Base-by-base conservation (phyloP, 2,888 invertebrate genomes). In the Dryobota labecula region DNA sequence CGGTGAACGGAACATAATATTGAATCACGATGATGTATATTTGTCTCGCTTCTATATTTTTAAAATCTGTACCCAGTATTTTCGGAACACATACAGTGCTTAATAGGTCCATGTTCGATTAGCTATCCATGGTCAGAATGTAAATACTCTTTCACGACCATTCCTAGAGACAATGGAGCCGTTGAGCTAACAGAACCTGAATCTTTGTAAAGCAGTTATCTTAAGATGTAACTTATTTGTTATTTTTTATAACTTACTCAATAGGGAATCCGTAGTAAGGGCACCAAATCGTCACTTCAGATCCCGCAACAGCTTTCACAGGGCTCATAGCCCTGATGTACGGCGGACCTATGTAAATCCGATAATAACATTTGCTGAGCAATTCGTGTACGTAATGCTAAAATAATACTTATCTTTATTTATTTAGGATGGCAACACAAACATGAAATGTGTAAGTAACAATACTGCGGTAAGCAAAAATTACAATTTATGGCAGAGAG, bases 251-350 rank as follows among this genome's bases (percentile, higher is more conserved):
- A 45, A 86, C 93, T 93, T 88, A 96, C 96, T 96, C 96, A 84
- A 98, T 97, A 47, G 98, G 98, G 93, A 98, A 98, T 80, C 98
- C 98, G 63, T 98, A 98, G 91, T 98, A 98, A 65, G 98, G 98
- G 92, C 98, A 98, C 91, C 97, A 97, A 78, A 98, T 96, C 73
- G 97, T 97, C 77, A 98, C 96, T 89, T 98, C 97, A 76, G 97
- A 96, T 27, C 98, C 98, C 51, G 98, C 98, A 45, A 98, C 98
- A 9, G 98, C 98, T 86, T 98, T 98, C 76, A 98, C 96, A 38
- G 97, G 97, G 75, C 97, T 97, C 93, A 97, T 97, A 63, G 97
- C 96, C 80, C 98, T 96, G 80, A 98, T 98, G 92, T 97, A 98
- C 33, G 98, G 98, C 15, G 97, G 97, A 80, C 98, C 98, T 98